Conservation (phyloP, 2,888 invertebrate genomes). For the Acanthosepion esculentum region DNA sequence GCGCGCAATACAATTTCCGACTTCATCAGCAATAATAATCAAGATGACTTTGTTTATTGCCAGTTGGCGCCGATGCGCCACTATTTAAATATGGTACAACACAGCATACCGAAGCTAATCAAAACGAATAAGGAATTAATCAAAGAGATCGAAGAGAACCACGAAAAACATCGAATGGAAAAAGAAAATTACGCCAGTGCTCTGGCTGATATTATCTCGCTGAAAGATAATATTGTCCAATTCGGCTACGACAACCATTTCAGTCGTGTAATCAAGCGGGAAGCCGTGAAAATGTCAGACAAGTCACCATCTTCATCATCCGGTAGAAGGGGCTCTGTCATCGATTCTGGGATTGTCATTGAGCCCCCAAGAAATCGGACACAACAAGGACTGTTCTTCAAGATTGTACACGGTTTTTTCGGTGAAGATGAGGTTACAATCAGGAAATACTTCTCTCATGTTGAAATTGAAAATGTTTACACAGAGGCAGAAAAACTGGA, state of each 20-base stretch:
- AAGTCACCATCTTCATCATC: not conserved
- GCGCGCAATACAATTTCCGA: not conserved
- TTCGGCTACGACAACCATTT: conserved; percentile 24
- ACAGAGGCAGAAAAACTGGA: conserved; percentile 64
- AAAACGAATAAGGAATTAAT: conserved; percentile 59
- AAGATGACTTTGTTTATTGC: not conserved
- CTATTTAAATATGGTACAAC: not conserved
- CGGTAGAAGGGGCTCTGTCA: not conserved
- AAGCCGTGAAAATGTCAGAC: not conserved
- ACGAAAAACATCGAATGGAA: conserved; percentile 51
- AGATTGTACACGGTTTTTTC: conserved; percentile 54
- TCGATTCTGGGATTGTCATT: conserved; percentile 34
- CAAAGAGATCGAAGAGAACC: conserved; percentile 53
- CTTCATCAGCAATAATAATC: not conserved
- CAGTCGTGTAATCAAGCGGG: not conserved
- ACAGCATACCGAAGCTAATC: conserved; percentile 59
- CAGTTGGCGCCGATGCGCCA: not conserved
- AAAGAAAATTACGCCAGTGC: conserved; percentile 55
- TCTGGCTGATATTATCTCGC: not conserved
- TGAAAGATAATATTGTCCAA: not conserved
- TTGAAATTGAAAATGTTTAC: conserved; percentile 56
- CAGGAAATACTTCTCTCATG: conserved; percentile 59
- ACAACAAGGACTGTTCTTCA: conserved; percentile 57
- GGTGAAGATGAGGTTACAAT: conserved; percentile 56
- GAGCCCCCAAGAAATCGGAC: conserved; percentile 12